Evolutionary conservation across 2,888 invertebrate species (phyloP), one percentile per base, ranked within the genome.

Genomic region (Dyspetes luteomarginatus): DNA sequence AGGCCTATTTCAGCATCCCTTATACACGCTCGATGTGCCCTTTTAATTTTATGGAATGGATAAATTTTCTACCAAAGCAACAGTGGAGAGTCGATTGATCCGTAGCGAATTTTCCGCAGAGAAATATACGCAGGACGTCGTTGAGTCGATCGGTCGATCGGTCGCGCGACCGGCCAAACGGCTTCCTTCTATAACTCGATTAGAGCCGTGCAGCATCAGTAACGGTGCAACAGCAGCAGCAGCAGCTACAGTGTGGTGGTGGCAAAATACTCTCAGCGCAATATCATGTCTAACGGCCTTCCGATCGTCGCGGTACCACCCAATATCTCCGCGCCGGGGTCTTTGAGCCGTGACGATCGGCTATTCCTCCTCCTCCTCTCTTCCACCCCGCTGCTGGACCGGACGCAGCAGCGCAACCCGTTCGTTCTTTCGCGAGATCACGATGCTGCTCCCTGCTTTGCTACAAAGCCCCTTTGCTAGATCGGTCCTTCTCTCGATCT

Each of bases 321-420:
- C 80, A 82, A 83, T 83, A 81, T 82, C 81, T 81, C 82, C 75
- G 81, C 68, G 79, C 78, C 67, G 82, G 72, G 80, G 43, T 81
- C 81, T 82, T 81, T 80, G 78, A 82, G 81, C 81, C 82, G 80
- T 82, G 82, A 82, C 82, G 80, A 82, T 74, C 81, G 68, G 60
- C 69, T 48, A 64, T 65, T 48, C 56, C 72, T 69, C 50, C 41
- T 26, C 36, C 7, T 36, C 58, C 43, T 58, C 76, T 62, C 78
- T 41, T 56, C 58, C 28, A 19, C 52, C 43, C 56, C 69, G 56
- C 36, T 17, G 26, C 55, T 55, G 75, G 73, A 77, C 81, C 77
- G 77, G 81, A 81, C 81, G 81, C 76, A 65, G 43, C 74, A 15
- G 75, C 76, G 76, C 81, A 81, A 81, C 76, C 62, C 80, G 80